Percentiles rank a stretch among this genome's conserved stretches.
phyloP scores from a whole-genome alignment of 2,113 vertebrate species.

The Electrona antarctica region DNA sequence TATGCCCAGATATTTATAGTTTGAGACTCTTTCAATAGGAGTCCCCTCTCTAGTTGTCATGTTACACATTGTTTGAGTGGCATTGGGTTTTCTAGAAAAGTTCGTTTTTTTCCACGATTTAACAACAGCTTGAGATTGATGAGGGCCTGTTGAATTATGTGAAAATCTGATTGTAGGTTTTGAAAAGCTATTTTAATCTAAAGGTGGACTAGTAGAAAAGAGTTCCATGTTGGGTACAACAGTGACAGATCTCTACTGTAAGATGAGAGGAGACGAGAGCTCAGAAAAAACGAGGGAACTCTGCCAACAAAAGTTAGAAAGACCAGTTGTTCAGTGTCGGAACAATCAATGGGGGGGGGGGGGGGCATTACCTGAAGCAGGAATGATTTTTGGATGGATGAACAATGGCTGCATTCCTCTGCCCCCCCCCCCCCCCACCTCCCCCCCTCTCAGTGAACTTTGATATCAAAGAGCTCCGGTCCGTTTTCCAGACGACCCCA shows the following conservation, averaged over 20 bases:
- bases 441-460: slow-evolving; percentile 42
- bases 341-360: slow-evolving; percentile 40
- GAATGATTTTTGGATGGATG: slow-evolving; percentile 48
- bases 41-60: no score
- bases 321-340: slow-evolving; percentile 48
- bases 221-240: slow-evolving; percentile 20
- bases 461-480: slow-evolving; percentile 74
- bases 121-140: no score
- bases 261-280: slow-evolving; percentile 43
- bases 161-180: no score
- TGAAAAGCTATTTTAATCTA: no score
- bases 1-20: no score
- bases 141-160: no score
- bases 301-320: slow-evolving; percentile 48
- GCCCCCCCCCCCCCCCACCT: slow-evolving; percentile 7
- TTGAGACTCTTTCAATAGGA: no score
- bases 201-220: neutral
- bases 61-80: no score
- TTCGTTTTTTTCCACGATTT: no score
- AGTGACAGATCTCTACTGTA: slow-evolving; percentile 34
- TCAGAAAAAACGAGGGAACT: slow-evolving; percentile 28
- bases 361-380: slow-evolving; percentile 45
- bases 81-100: no score
- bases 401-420: slow-evolving; percentile 71
- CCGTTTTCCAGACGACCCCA: slow-evolving; percentile 45